Evolutionary conservation across 2,113 vertebrate genomes (phyloP).

Genomic region (Cyprinodon tularosa): DNA sequence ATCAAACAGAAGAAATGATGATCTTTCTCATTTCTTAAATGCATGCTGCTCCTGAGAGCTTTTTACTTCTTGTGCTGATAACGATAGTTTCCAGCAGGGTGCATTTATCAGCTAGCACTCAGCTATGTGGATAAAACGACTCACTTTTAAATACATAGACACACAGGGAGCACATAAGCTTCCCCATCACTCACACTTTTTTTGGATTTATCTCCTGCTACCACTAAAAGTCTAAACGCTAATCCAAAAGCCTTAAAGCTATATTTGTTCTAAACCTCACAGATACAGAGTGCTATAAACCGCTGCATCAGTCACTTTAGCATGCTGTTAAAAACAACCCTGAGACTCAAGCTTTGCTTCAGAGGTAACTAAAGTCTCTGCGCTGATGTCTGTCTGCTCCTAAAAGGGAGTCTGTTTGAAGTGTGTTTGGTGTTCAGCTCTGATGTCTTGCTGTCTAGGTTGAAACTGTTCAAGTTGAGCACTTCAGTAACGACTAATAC

Average conservation of each 20-base stretch:
- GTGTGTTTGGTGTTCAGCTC: conserved; percentile 4
- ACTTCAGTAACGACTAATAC: conserved; percentile 18
- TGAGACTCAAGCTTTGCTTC: conserved; percentile 6
- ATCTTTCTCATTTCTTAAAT: neutral
- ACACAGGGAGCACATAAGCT: neutral
- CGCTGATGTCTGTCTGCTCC: conserved; percentile 12
- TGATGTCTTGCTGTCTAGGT: neutral
- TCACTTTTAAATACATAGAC: neutral
- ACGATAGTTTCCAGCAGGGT: neutral
- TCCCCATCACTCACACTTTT: neutral
- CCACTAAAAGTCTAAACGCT: conserved; percentile 15
- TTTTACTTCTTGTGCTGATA: neutral
- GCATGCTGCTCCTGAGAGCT: neutral
- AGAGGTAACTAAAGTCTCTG: conserved; percentile 24
- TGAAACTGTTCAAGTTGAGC: conserved; percentile 10
- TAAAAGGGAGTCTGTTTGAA: conserved; percentile 39
- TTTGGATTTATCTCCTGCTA: conserved; percentile 15
- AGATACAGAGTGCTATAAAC: neutral
- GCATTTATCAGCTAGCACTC: neutral
- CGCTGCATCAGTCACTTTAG: neutral
- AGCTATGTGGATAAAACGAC: neutral
- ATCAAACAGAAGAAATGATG: neutral
- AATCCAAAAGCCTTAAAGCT: conserved; percentile 30
- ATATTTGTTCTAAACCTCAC: conserved; percentile 4
- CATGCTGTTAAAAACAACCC: neutral